A percentile compares a stretch with the other conserved stretches of the same genome.
These are phyloP conservation scores for Neotragus moschatus DNA, from an alignment of 2,113 vertebrate genomes.

Conservation along the genomic window DNA sequence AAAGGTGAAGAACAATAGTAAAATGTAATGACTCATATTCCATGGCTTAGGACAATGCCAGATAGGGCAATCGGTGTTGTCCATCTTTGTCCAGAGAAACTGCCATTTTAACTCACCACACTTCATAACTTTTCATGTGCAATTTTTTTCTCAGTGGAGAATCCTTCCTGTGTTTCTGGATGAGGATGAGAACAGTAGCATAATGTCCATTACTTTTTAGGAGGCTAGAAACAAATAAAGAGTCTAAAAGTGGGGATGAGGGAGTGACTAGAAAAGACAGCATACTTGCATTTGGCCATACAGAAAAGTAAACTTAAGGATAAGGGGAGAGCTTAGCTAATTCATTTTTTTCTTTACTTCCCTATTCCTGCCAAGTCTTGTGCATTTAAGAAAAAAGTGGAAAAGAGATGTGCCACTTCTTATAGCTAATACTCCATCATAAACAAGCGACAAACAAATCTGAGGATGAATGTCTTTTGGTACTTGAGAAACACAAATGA, in stretches of 20 bases:
- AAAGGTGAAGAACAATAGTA: not conserved
- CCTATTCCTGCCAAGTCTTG: not conserved
- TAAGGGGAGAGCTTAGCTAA: not conserved
- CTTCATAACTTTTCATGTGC: constrained; percentile 48
- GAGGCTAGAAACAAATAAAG: not conserved
- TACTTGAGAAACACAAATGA: not conserved
- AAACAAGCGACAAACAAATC: not conserved
- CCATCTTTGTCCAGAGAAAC: not conserved
- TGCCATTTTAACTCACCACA: not conserved
- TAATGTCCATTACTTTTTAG: not conserved
- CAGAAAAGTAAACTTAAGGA: not conserved
- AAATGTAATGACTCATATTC: constrained; percentile 7
- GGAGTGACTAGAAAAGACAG: not conserved
- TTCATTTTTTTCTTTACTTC: not conserved
- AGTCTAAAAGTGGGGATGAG: not conserved
- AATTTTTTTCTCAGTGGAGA: constrained; percentile 49
- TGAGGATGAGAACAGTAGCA: not conserved
- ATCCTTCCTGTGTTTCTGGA: not conserved
- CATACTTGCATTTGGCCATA: not conserved
- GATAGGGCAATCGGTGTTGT: not conserved
- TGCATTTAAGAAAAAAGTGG: not conserved
- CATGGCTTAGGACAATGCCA: not conserved
- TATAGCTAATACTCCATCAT: not conserved
- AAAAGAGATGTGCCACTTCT: not conserved
- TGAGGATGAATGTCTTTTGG: not conserved